A percentile compares a stretch with the other conserved stretches of the same genome.
Evolutionary conservation across 2,113 vertebrate genomes (phyloP).

Genomic region (Oryzias curvinotus): DNA sequence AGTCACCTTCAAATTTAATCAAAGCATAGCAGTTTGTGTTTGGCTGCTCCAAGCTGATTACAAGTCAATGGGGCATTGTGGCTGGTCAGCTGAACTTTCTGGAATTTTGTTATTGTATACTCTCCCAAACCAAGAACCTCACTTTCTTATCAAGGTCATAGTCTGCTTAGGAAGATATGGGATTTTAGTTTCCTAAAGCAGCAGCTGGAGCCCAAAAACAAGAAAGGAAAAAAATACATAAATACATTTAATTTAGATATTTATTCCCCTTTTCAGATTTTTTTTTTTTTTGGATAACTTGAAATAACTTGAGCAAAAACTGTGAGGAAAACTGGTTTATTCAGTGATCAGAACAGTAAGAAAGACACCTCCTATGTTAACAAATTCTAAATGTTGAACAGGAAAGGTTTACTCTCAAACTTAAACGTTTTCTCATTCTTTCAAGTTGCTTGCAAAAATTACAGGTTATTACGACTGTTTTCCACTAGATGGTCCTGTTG

Average conservation of each 20-base stretch:
- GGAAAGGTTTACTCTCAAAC: too few species aligned
- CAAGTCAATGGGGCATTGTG: not conserved
- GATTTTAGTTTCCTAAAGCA: too few species aligned
- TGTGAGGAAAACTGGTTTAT: conserved; percentile 31
- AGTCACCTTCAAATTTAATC: too few species aligned
- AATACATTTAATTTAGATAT: too few species aligned
- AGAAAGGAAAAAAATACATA: too few species aligned
- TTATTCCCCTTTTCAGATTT: too few species aligned
- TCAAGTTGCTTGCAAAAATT: not conserved
- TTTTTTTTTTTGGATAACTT: not conserved
- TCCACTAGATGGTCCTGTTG: conserved; percentile 66
- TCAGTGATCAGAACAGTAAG: conserved; percentile 8
- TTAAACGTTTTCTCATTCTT: not conserved
- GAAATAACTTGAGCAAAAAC: not conserved
- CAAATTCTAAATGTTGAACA: not conserved
- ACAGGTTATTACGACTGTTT: not conserved
- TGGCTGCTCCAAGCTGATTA: too few species aligned
- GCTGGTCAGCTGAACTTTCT: not conserved
- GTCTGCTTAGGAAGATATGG: too few species aligned
- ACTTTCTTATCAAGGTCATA: not conserved
- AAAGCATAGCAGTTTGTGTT: too few species aligned
- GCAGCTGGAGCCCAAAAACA: too few species aligned
- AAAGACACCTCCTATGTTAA: not conserved
- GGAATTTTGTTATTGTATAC: conserved; percentile 9
- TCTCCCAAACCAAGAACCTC: not conserved